Evolutionary conservation across 1,140 invertebrate species (phyloP), one percentile per base, ranked within the genome.

Genomic region (Dinothrombium tinctorium): DNA sequence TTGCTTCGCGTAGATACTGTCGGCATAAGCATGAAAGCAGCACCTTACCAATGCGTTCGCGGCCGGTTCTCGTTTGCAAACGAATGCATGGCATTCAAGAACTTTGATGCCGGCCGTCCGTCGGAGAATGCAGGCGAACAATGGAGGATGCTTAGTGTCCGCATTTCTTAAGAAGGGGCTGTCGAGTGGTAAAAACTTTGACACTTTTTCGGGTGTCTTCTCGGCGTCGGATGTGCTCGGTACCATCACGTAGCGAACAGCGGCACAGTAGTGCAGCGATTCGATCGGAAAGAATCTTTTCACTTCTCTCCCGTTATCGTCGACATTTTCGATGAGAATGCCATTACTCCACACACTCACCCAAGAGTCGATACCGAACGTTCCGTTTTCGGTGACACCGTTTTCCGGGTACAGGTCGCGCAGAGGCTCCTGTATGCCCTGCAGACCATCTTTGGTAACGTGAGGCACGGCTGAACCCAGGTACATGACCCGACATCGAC

Each of bases 91-190:
- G 66, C 92, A 99, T 63, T 99, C 92, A 9, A 98, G 66, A 12
- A 98, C 86, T 63, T 95, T 96, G 48, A 95, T 90, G n/a, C 92
- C 90, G 7, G 80, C 81, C 3, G 87, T 94, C 29, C 90, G 68
- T 23, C 90, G 68, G 31, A 95, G 63, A 35, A 98, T 94, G 41
- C 86, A 86, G 23, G 90, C 86, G 61, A 98, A 99, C 31, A 99
- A 69, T 7, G 92, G 90, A 28, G 92, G 92, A 57, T 89, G 80
- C 38, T 74, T 72, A 44, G 51, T 46, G 73, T 82, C 19, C 77
- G 84, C 41, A 75, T 74, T 29, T 28, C 82, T 66, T 1, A 84
- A 83, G 58, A 92, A 92, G 8, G 87, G 87, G 33, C 84, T 89
- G 58, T 95, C 90, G 46, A 98, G 59, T 1, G 92, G 89, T 40